phyloP scores from a whole-genome alignment of 37 sponge, comb jelly and placozoan species.

The Halichondria panicea region DNA sequence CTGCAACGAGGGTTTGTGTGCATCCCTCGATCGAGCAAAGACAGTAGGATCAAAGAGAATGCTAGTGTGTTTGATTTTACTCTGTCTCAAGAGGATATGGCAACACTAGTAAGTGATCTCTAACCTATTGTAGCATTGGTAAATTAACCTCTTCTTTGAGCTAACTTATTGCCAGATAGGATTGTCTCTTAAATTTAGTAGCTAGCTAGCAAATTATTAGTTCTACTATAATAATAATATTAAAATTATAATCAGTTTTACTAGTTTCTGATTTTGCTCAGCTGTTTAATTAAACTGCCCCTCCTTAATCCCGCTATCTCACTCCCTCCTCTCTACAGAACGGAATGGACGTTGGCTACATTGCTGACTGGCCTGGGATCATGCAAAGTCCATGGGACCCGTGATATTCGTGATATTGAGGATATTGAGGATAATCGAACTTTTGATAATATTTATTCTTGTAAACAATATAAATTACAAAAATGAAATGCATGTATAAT shows the following conservation, averaged over 20 bases:
- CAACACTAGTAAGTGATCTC: conserved; percentile 37
- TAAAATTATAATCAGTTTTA: no score
- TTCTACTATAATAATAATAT: background rate
- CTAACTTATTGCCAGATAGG: background rate
- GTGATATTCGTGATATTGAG: background rate
- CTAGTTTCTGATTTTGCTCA: no score
- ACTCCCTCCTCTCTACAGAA: conserved; percentile 18
- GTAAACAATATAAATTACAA: background rate
- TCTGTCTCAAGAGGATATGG: conserved; percentile 76
- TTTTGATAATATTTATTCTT: background rate
- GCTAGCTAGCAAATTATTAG: background rate
- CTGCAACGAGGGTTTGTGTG: conserved; percentile 83
- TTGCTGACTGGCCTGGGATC: conserved; percentile 52
- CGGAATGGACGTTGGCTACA: conserved; percentile 30
- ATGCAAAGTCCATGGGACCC: conserved; percentile 47
- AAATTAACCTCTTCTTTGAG: no score
- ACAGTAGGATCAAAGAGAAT: conserved; percentile 82
- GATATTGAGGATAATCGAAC: background rate
- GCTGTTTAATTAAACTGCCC: no score
- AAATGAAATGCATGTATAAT: no score
- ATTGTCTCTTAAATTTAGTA: background rate
- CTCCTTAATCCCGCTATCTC: background rate
- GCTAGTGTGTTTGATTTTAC: conserved; percentile 82
- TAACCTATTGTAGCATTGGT: background rate
- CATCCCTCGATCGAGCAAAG: conserved; percentile 67